Conservation (phyloP, 1,140 invertebrate genomes). For the Microvelia longipes region DNA sequence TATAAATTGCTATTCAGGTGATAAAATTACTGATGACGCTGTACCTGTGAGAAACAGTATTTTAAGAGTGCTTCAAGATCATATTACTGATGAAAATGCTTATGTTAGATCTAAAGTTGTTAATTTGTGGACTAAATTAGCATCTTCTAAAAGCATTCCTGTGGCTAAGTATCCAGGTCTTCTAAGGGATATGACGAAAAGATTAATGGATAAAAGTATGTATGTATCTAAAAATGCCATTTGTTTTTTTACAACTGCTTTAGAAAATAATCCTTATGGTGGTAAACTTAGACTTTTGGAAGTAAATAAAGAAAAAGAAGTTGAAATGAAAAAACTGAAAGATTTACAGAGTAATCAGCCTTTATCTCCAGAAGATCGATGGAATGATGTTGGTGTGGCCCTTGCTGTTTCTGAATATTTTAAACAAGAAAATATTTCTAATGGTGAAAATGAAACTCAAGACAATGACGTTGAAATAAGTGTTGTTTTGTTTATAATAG, state of each 20-base stretch:
- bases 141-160: constrained; percentile 5
- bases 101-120: constrained; percentile 62
- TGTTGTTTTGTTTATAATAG: constrained; percentile 10
- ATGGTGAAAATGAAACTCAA: not conserved
- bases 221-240: constrained; percentile 22
- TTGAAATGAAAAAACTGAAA: not conserved
- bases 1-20: constrained; percentile 44
- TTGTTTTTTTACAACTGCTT: constrained; percentile 17
- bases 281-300: constrained; percentile 15
- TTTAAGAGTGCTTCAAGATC: constrained; percentile 56
- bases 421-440: not conserved
- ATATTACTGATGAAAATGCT: constrained; percentile 64
- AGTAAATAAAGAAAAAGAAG: not conserved
- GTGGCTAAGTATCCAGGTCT: constrained; percentile 5
- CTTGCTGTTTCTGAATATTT: not conserved
- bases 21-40: constrained; percentile 48
- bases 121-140: constrained; percentile 19
- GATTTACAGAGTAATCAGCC: not conserved
- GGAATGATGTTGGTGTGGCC: not conserved
- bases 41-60: constrained; percentile 50
- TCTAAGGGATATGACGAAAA: constrained; percentile 13
- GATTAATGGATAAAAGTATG: constrained; percentile 21
- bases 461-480: constrained; percentile 1
- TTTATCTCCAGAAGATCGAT: not conserved
- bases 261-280: constrained; percentile 21